Evolutionary conservation across 2,113 vertebrate genomes (phyloP).

Genomic region (Toxotes jaculatrix): DNA sequence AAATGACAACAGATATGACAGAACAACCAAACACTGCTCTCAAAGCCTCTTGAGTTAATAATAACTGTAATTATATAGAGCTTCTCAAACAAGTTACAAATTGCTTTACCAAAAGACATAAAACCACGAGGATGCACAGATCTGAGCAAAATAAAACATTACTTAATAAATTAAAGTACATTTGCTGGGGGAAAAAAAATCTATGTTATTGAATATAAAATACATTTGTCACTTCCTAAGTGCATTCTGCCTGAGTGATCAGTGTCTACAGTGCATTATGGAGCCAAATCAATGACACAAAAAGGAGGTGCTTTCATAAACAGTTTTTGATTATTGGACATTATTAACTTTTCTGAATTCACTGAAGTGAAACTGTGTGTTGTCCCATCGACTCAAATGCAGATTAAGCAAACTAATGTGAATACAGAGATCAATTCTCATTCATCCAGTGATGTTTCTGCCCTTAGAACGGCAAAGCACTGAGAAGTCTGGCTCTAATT

Average conservation of each 20-base stretch:
- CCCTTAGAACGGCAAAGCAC: conserved; percentile 65
- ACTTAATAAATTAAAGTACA: not conserved
- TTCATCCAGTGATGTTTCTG: conserved; percentile 70
- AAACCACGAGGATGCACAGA: not conserved
- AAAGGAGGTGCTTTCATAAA: conserved; percentile 70
- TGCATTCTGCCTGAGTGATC: conserved; percentile 73
- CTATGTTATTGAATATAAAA: conserved; percentile 73
- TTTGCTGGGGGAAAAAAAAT: conserved; percentile 37
- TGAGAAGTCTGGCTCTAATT: conserved; percentile 85
- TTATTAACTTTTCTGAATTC: conserved; percentile 69
- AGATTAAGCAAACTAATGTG: conserved; percentile 77
- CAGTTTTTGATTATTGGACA: conserved; percentile 77
- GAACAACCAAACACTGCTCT: not conserved
- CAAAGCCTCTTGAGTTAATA: not conserved
- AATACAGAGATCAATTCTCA: conserved; percentile 71
- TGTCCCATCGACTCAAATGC: conserved; percentile 66
- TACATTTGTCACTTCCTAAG: conserved; percentile 73
- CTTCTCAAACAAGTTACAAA: not conserved
- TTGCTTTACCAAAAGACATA: not conserved
- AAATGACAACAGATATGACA: not conserved
- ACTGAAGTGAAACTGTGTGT: conserved; percentile 60
- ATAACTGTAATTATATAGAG: too few relatives aligned
- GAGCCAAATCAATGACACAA: conserved; percentile 69
- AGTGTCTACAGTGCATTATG: conserved; percentile 62
- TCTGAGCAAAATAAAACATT: not conserved